Conservation (phyloP, 2,113 vertebrate species). For the Anolis sagrei region DNA sequence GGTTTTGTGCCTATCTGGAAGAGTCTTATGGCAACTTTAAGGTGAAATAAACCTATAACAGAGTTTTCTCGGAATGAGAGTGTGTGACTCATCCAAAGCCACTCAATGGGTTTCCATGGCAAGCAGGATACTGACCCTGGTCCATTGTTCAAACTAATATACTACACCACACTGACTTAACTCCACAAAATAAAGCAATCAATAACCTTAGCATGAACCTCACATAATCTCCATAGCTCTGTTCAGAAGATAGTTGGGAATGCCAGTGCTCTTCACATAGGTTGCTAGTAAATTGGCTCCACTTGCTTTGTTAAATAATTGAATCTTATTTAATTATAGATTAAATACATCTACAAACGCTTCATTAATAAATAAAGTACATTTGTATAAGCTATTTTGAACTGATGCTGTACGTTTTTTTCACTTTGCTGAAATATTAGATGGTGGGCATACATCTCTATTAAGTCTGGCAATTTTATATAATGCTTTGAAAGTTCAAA, state of each 20-base stretch:
- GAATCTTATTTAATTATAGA: constrained; percentile 42
- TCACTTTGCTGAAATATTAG: constrained; percentile 10
- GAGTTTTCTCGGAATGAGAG: too few relatives aligned
- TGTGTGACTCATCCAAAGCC: too few relatives aligned
- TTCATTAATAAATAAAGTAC: constrained; percentile 25
- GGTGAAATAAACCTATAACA: too few relatives aligned
- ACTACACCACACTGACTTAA: too few relatives aligned
- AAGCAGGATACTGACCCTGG: too few relatives aligned
- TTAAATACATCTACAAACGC: constrained; percentile 17
- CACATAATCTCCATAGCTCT: background rate
- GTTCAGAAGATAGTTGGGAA: background rate
- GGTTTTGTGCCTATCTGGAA: too few relatives aligned
- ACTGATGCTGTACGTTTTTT: background rate
- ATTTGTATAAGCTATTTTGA: constrained; percentile 22
- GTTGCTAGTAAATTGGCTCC: constrained; percentile 1
- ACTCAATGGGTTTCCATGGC: too few relatives aligned
- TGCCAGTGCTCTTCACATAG: constrained; percentile 10
- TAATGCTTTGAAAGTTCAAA: constrained; percentile 9
- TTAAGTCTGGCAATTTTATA: background rate
- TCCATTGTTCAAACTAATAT: too few relatives aligned
- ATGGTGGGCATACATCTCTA: background rate
- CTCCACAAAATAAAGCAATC: background rate
- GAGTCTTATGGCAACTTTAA: too few relatives aligned
- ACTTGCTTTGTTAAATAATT: constrained; percentile 22
- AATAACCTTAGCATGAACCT: background rate